Percentiles rank a stretch among this genome's conserved stretches.
Conservation (phyloP, 2,113 vertebrate genomes). For the Epinephelus lanceolatus region DNA sequence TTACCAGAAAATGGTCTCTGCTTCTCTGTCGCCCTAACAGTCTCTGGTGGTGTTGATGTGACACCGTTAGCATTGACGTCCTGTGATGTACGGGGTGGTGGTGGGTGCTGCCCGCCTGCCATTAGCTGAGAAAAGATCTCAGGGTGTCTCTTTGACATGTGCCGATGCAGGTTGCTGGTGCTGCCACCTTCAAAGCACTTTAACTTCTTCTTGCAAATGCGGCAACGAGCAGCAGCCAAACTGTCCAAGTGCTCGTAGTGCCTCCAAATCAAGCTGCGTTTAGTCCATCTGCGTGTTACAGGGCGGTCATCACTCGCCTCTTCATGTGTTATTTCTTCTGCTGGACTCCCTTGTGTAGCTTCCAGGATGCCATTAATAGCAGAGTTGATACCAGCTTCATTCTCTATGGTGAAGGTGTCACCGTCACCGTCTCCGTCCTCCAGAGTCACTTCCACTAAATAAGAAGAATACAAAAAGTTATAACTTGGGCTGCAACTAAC, state of each 20-base stretch:
- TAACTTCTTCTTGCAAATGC: constrained; percentile 78
- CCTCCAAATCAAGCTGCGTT: constrained; percentile 79
- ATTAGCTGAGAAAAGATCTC: constrained; percentile 52
- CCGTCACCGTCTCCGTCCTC: constrained; percentile 55
- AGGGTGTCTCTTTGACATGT: constrained; percentile 80
- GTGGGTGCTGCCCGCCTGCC: constrained; percentile 20
- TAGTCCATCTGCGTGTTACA: constrained; percentile 1
- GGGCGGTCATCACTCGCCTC: background rate
- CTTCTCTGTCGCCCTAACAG: background rate
- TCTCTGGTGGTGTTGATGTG: background rate
- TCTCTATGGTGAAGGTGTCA: constrained; percentile 19
- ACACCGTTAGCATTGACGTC: background rate
- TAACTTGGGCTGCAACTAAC: background rate
- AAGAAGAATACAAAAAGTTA: constrained; percentile 20
- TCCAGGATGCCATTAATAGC: constrained; percentile 48
- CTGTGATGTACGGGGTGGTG: background rate
- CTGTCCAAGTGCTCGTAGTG: constrained; percentile 71
- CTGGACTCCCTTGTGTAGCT: constrained; percentile 35
- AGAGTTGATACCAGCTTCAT: constrained; percentile 44
- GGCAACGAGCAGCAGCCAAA: constrained; percentile 67
- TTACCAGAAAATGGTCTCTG: constrained; percentile 48
- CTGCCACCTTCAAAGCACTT: constrained; percentile 68
- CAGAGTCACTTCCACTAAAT: constrained; percentile 58
- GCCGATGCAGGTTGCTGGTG: constrained; percentile 78
- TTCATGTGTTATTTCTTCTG: constrained; percentile 6